Evolutionary conservation across 2,797 vertebrate species (phyloP).

Genomic region (Danio tinwini): DNA sequence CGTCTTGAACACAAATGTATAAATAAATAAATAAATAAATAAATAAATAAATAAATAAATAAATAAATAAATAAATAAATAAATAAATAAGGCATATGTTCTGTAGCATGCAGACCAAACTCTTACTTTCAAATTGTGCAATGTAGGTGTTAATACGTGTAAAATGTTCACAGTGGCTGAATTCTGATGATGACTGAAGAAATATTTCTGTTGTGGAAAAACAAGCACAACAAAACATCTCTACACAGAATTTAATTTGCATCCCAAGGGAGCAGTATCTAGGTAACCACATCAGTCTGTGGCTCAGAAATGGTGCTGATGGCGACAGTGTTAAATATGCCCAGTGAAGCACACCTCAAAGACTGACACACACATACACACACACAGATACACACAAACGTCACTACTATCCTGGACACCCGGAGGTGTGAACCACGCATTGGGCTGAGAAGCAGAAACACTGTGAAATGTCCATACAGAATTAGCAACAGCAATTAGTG

Average conservation of each 20-base stretch:
- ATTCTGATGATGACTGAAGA: slow-evolving; percentile 45
- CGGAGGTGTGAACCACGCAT: slow-evolving; percentile 65
- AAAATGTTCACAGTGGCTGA: slow-evolving; percentile 11
- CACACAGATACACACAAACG: slow-evolving; percentile 67
- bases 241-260: slow-evolving; percentile 63
- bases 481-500: slow-evolving; percentile 69
- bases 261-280: slow-evolving; percentile 63
- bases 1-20: too few relatives aligned
- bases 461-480: slow-evolving; percentile 66
- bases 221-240: slow-evolving; percentile 60
- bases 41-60: too few relatives aligned
- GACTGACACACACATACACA: slow-evolving; percentile 51
- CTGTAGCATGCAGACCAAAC: background rate
- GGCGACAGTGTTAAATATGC: slow-evolving; percentile 77
- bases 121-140: slow-evolving; percentile 16
- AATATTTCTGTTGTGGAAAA: slow-evolving; percentile 57
- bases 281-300: slow-evolving; percentile 67
- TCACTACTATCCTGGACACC: slow-evolving; percentile 69
- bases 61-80: too few relatives aligned
- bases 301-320: slow-evolving; percentile 65
- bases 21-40: too few relatives aligned
- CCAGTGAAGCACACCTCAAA: slow-evolving; percentile 69
- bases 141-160: slow-evolving; percentile 1
- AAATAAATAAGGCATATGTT: too few relatives aligned
- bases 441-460: slow-evolving; percentile 61